Base-by-base conservation (phyloP, 2,797 vertebrate species). In the Catostomus latipinnis region DNA sequence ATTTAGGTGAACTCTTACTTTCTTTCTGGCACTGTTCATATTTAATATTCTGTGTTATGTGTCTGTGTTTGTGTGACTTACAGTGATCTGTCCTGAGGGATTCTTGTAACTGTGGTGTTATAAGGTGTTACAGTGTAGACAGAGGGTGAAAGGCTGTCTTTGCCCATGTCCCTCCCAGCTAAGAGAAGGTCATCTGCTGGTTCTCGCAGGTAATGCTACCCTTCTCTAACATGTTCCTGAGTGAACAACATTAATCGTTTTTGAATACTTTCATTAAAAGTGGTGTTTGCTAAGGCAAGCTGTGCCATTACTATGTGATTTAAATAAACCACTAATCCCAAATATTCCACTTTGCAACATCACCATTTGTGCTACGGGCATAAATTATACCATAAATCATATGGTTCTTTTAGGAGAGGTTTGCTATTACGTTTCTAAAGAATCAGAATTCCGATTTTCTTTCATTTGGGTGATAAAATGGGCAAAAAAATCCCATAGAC, bases 131-230 rank as follows among this genome's bases (percentile, higher is more conserved):
- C 3, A 34, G 34, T 34, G 34, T 34, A 88, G 84, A 86, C 86
- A 67, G 78, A 85, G 54, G 78, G 18, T 83, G 86, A 84, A 71
- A 81, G 70, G 79, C 83, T 74, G 43, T 34, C 72, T 74, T 75
- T 81, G 80, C 84, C 84, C 58, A 94, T 95, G 93, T 94, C 93
- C 84, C 88, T 93, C 83, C 87, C 92, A 53, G 89, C 89, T 49
- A 90, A 88, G 74, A 87, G 92, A 76, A 92, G 90, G 85, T 81
- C 91, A 62, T 90, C 92, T 82, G 89, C 90, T 83, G 89, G 87
- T 89, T 91, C 93, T 80, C 91, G 90, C 93, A 94, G 93, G 94
- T 95, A 92, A 78, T 78, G 86, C 63, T 4, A 12, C 14, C 10
- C 18, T 16, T 22, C 16, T 67, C 22, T 1, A 60, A n/a, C 11